A percentile compares a stretch with the other conserved stretches of the same genome.
phyloP scores from a whole-genome alignment of 2,797 vertebrate species.

The Tapera naevia region DNA sequence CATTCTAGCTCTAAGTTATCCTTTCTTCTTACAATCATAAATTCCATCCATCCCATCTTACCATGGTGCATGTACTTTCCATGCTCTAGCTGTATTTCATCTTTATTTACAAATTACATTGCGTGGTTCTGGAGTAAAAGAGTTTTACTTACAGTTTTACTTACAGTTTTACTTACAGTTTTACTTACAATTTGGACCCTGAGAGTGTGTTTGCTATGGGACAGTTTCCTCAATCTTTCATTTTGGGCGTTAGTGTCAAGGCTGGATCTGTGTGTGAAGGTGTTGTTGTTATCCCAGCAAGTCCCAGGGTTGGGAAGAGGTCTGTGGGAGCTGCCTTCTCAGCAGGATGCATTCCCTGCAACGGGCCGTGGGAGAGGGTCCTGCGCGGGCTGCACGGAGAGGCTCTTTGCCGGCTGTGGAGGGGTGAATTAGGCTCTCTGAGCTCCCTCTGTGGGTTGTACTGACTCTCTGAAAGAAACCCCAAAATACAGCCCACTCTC shows the following conservation, averaged over 20 bases:
- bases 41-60: neutral
- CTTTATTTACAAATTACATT: neutral
- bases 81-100: neutral
- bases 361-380: too few relatives aligned
- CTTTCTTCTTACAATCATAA: neutral
- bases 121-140: accelerated
- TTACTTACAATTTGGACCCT: neutral
- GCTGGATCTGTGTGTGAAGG: accelerated
- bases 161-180: neutral
- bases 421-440: neutral
- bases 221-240: neutral
- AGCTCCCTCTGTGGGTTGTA: too few relatives aligned
- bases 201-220: neutral
- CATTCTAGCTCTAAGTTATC: neutral
- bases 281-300: neutral
- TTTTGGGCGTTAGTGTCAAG: neutral
- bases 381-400: neutral
- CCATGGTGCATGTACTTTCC: neutral
- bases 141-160: neutral
- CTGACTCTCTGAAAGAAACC: too few relatives aligned
- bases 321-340: neutral
- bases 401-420: neutral
- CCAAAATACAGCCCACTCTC: too few relatives aligned
- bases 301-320: neutral
- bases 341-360: too few relatives aligned